phyloP scores from a whole-genome alignment of 1,140 invertebrate species.

The Zaprionus nigranus region DNA sequence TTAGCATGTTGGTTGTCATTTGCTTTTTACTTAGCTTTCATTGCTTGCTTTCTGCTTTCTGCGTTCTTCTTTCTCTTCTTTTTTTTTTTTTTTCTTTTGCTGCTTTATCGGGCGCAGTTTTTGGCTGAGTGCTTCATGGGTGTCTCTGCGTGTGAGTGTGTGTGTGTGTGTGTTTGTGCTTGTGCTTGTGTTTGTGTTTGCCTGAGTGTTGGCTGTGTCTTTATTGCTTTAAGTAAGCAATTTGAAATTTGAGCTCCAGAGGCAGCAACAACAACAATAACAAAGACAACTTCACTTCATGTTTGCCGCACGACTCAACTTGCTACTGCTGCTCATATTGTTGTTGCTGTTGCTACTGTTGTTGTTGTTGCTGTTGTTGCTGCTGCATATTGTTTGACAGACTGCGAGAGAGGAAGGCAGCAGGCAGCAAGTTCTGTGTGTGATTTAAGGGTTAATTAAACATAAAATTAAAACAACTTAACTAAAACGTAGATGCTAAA shows the following conservation, averaged over 20 bases:
- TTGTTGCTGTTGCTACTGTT: not conserved
- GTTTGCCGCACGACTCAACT: constrained; percentile 45
- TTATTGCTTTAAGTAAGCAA: constrained; percentile 80
- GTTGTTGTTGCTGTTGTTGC: constrained; percentile 20
- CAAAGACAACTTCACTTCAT: constrained; percentile 38
- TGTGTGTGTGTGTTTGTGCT: constrained; percentile 19
- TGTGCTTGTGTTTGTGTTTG: constrained; percentile 1
- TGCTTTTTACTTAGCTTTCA: constrained; percentile 43
- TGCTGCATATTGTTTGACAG: constrained; percentile 68
- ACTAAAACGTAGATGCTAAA: not conserved
- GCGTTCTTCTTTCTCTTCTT: constrained; percentile 14
- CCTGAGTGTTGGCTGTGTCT: constrained; percentile 49
- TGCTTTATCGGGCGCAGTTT: constrained; percentile 57
- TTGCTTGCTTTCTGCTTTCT: constrained; percentile 21
- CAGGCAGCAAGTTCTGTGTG: constrained; percentile 18
- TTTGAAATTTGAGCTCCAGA: constrained; percentile 75
- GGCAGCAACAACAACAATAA: constrained; percentile 18
- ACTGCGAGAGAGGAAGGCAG: not conserved
- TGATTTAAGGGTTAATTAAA: constrained; percentile 75
- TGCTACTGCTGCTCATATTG: not conserved
- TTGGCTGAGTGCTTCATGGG: constrained; percentile 63
- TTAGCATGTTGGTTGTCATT: constrained; percentile 57
- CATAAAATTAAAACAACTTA: constrained; percentile 51
- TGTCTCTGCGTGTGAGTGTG: not conserved
- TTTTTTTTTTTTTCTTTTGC: constrained; percentile 10